A percentile compares a stretch with the other conserved stretches of the same genome.
Evolutionary conservation across 1,140 invertebrate genomes (phyloP).

Genomic region (Rhyacophila brunnea): DNA sequence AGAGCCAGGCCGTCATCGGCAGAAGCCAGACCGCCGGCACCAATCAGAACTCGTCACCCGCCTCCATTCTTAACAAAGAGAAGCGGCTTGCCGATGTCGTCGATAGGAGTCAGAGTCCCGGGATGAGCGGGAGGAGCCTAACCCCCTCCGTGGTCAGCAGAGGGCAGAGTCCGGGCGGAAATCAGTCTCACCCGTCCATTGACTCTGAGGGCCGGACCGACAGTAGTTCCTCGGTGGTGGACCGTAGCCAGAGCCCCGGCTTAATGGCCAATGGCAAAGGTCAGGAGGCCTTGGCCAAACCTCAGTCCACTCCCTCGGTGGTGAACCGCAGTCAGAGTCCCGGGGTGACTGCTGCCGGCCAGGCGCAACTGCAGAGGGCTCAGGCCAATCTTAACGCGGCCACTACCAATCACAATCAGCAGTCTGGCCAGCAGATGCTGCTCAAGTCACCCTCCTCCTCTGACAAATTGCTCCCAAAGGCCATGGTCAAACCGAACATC

Average conservation of each 20-base stretch:
- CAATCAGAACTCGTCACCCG: constrained; percentile 1
- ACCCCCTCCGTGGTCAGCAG: constrained; percentile 10
- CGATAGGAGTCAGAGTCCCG: not conserved
- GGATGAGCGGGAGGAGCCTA: not conserved
- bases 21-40: not conserved
- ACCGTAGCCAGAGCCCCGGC: constrained; percentile 12
- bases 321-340: constrained; percentile 16
- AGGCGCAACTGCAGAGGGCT: constrained; percentile 23
- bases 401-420: not conserved
- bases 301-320: constrained; percentile 19
- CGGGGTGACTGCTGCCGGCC: constrained; percentile 9
- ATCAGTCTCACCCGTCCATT: not conserved
- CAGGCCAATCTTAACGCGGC: constrained; percentile 19
- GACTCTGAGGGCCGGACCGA: not conserved
- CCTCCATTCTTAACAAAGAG: not conserved
- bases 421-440: not conserved
- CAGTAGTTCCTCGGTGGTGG: constrained; percentile 40
- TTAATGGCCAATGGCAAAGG: not conserved
- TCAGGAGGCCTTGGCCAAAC: constrained; percentile 20
- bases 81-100: too few species aligned
- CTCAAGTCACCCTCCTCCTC: constrained; percentile 9
- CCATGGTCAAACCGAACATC: constrained; percentile 94
- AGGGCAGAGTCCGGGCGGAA: not conserved
- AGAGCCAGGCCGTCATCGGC: too few species aligned
- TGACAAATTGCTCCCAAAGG: constrained; percentile 78